Base-by-base conservation (phyloP, 1,140 invertebrate genomes). In the Acromyrmex charruanus region DNA sequence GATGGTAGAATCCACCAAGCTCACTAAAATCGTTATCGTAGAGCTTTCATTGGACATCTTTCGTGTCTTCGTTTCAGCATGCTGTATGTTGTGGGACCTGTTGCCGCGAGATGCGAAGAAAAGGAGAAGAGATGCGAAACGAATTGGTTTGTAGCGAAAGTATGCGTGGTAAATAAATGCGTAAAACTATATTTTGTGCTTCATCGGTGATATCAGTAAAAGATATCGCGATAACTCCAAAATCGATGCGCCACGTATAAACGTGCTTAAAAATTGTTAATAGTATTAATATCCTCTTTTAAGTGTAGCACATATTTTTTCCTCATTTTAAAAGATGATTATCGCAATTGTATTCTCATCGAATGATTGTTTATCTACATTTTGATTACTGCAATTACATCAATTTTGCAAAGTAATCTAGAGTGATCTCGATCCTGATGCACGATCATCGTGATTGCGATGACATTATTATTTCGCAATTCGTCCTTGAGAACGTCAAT, bases 161-260 rank as follows among this genome's bases (percentile, higher is more conserved):
- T 94, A 94, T 92, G 81, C 92, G 89, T 93, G 92, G 91, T 92
- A 93, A 92, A 94, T 93, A 94, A 95, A 94, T 92, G 89, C 89
- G 77, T 9, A 28, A 49, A 25, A 87, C 68, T 87, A 21, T 88
- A 84, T 86, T 72, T 71, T 80, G 85, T 91, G 79, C 89, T 87
- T 93, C 81, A 85, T 66, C 81, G 89, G 92, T 88, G 92, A 93
- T 92, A 91, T 92, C 91, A 89, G 82, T 90, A 87, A 72, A 63
- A 25, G 71, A 65, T 51, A 28, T 71, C 28, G 28, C 9, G 35
- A 39, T 39, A 61, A 65, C 9, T 25, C 35, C 39, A 89, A 51
- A 68, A 53, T 63, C 31, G 49, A 39, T 21, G 7, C 35, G 14
- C 18, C 61, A 3, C 7, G 18, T 16, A 28, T 6, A 51, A 12